Evolutionary conservation across 2,113 vertebrate species (phyloP), one percentile per base, ranked within the genome.

Genomic region (Sialia sialis): DNA sequence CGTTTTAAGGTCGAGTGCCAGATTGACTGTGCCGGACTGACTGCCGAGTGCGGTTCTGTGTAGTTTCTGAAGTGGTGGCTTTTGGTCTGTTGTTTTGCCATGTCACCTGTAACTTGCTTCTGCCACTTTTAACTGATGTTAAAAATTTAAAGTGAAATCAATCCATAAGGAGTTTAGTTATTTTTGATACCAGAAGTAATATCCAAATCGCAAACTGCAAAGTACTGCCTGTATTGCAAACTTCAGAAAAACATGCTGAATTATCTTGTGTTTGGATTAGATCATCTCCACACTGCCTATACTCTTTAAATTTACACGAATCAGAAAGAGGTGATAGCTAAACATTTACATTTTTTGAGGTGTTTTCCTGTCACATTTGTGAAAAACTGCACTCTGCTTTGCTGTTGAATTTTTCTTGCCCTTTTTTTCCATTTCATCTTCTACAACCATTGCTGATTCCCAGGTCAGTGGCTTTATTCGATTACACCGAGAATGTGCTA

Each of bases 61-160:
- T 6, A 9, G 9, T 16, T 59, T 23, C 21, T 49, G 13, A 41
- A 38, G 29, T 16, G 29, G 2, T 26, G 15, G 7, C 22, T 20
- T 48, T 22, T 26, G 29, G 7, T 59, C 43, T 6, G 9, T 15
- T 2, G 3, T 74, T 81, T 52, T 29, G 22, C 27, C 0, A 0
- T 21, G 36, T 39, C 36, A 43, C 13, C 2, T 27, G 0, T 55
- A 10, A 13, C 8, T 48, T 38, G 6, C 25, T 63, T 49, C 23
- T 63, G 15, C 16, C 5, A 0, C 52, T 60, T 54, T 25, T 43
- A 74, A 23, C 5, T 2, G 11, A 26, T 46, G 11, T 22, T 72
- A 43, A 74, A 54, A 58, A 25, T 25, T 63, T 68, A 13, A 12
- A 14, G 34, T 46, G 18, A 25, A 54, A 49, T 69, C 52, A 25